Percentiles rank a stretch among this genome's conserved stretches.
phyloP scores from a whole-genome alignment of 2,113 vertebrate species.

The Silurus meridionalis region DNA sequence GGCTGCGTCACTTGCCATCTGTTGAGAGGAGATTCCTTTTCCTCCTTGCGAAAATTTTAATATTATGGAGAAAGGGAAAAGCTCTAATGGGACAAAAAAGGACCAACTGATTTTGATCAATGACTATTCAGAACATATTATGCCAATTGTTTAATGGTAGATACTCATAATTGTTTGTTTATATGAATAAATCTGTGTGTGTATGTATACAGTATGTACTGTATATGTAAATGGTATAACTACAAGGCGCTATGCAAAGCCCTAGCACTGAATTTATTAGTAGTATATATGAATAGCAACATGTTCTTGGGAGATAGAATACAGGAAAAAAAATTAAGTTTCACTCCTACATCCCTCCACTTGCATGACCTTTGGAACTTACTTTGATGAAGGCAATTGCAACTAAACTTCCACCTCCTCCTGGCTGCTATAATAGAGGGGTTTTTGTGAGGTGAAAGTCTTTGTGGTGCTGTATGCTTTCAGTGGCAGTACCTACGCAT shows the following conservation, averaged over 20 bases:
- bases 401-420: conserved; percentile 40
- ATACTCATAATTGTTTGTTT: background rate
- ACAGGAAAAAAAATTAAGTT: conserved; percentile 14
- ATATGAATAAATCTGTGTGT: background rate
- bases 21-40: conserved; percentile 60
- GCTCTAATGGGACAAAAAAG: conserved; percentile 22
- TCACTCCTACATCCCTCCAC: conserved; percentile 28
- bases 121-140: conserved; percentile 21
- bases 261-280: background rate
- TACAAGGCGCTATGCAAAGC: background rate
- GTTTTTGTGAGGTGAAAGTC: conserved; percentile 43
- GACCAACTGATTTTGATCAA: conserved; percentile 9
- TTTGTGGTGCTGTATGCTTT: conserved; percentile 39
- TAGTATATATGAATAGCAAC: background rate
- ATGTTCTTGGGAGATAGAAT: conserved; percentile 1
- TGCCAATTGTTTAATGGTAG: conserved; percentile 25
- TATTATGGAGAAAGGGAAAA: background rate
- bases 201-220: background rate
- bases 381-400: conserved; percentile 31
- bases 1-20: conserved; percentile 57
- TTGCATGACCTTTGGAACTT: conserved; percentile 36
- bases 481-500: conserved; percentile 13
- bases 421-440: conserved; percentile 23
- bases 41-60: conserved; percentile 25
- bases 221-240: background rate